Evolutionary conservation across 1,140 invertebrate species (phyloP).

Genomic region (Papilio glaucus): DNA sequence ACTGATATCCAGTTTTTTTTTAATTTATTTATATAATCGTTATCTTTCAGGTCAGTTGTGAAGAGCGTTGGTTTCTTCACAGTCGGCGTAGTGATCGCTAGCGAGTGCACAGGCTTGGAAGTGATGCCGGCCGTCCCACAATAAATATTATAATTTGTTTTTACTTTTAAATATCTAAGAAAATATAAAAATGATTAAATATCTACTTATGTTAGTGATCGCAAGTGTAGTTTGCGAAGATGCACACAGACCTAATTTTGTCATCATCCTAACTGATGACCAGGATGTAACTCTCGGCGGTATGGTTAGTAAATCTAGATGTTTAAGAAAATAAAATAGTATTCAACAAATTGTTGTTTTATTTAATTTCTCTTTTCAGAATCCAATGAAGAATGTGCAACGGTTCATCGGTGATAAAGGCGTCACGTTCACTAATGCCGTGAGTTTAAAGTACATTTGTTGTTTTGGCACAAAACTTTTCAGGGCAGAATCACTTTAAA

Average conservation of each 20-base stretch:
- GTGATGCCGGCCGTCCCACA: conserved; percentile 84
- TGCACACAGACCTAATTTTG: conserved; percentile 86
- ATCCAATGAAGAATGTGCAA: conserved; percentile 86
- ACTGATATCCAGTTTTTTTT: conserved; percentile 36
- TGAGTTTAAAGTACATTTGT: conserved; percentile 85
- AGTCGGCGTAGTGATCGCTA: conserved; percentile 86
- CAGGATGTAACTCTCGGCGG: conserved; percentile 91
- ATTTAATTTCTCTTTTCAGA: conserved; percentile 83
- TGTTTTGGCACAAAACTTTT: too few relatives aligned
- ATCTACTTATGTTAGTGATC: conserved; percentile 58
- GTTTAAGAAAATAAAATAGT: conserved; percentile 63
- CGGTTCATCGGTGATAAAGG: conserved; percentile 86
- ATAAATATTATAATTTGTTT: conserved; percentile 49
- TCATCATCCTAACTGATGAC: conserved; percentile 93
- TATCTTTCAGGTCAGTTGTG: conserved; percentile 86
- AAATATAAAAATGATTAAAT: conserved; percentile 63
- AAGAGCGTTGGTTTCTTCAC: conserved; percentile 88
- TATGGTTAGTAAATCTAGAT: conserved; percentile 85
- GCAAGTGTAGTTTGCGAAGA: conserved; percentile 50
- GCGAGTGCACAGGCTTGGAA: conserved; percentile 87
- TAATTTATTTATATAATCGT: conserved; percentile 43
- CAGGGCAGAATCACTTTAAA: too few relatives aligned
- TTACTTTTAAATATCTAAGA: conserved; percentile 40
- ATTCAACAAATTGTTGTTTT: conserved; percentile 65
- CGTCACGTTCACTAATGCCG: conserved; percentile 88